Base-by-base conservation (phyloP, 2,797 vertebrate genomes). In the Agapornis canus region DNA sequence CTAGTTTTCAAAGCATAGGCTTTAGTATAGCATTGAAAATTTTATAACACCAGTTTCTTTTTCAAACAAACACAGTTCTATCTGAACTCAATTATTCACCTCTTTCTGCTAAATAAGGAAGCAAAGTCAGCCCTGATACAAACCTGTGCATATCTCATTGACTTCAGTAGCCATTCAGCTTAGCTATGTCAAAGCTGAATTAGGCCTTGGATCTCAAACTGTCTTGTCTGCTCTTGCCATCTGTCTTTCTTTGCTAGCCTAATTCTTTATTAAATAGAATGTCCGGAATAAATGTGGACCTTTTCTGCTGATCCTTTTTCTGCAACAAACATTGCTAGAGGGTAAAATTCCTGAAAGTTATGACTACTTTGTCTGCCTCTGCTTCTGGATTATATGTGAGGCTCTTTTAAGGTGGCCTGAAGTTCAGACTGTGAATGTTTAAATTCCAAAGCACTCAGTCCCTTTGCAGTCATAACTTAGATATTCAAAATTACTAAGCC, bases 331-430 rank as follows among this genome's bases (percentile, higher is more conserved):
- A 49, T 25, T 88, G 95, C 92, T 65, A 43, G 76, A 83, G 82
- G 92, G 79, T 85, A 85, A 92, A 93, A 95, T 94, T 95, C 92
- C 84, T 89, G 52, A 85, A 92, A 94, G 45, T 91, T 89, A 85
- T 56, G 13, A 89, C 32, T 77, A 27, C 48, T 71, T 84, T 73
- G 35, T 72, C 56, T 91, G 84, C 48, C 39, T 91, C 39, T 51
- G 32, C 59, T 91, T 87, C 66, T 88, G 73, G 42, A 87, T 78
- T 26, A 15, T 77, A 13, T 17, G 13, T 64, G n/a, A 86, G 42
- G 10, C 42, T 85, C 31, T 77, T 87, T 95, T 92, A 94, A 89
- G 76, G 61, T 80, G 8, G 61, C 26, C 60, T 71, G 79, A 94
- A 85, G 42, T 82, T 93, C 60, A 89, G 57, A 45, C 23, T 51